Percentiles rank a stretch among this genome's conserved stretches.
These are phyloP conservation scores for Castor canadensis DNA, from an alignment of 2,113 vertebrate genomes.

Conservation along the genomic window DNA sequence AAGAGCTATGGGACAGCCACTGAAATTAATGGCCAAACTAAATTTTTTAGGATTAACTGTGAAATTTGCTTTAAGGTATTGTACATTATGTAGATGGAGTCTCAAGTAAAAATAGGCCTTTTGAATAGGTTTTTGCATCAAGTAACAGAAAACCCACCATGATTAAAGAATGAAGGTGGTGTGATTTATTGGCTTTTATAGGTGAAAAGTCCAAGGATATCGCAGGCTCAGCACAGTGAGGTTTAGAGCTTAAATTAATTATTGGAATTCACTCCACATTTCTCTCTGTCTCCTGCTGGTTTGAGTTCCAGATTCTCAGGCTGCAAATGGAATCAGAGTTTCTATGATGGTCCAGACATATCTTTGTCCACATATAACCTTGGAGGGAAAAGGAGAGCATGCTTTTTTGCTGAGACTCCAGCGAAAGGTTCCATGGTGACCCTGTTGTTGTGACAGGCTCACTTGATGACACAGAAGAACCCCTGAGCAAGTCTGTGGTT, in stretches of 20 bases:
- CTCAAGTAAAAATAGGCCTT: neutral
- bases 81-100: neutral
- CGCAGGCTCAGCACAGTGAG: neutral
- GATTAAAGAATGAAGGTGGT: neutral
- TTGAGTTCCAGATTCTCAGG: neutral
- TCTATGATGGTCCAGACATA: neutral
- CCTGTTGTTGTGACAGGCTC: neutral
- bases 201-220: neutral
- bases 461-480: neutral
- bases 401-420: neutral
- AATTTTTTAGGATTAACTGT: neutral
- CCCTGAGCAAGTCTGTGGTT: neutral
- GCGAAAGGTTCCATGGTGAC: neutral
- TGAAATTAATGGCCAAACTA: slow-evolving; percentile 13
- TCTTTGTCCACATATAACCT: neutral
- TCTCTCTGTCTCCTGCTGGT: neutral
- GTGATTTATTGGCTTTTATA: neutral
- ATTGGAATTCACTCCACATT: neutral
- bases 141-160: neutral
- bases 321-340: neutral
- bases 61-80: neutral
- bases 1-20: neutral
- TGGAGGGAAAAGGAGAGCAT: neutral
- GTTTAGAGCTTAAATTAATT: neutral
- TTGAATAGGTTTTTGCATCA: neutral